Evolutionary conservation across 2,888 invertebrate species (phyloP).

Genomic region (Pammene fasciana): DNA sequence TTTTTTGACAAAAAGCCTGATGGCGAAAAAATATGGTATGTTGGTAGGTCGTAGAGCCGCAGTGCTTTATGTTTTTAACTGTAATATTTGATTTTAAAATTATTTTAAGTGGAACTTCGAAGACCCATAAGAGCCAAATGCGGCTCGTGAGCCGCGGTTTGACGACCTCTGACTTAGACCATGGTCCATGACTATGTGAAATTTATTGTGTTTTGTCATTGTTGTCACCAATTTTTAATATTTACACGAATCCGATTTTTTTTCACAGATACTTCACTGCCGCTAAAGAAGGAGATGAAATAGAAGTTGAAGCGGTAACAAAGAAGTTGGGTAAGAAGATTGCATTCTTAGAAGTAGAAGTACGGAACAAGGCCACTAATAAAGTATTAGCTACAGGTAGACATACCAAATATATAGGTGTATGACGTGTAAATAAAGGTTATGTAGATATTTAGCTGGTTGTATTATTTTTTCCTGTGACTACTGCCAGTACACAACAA

Average conservation of each 20-base stretch:
- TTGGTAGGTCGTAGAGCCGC: too few relatives aligned
- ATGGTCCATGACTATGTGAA: too few relatives aligned
- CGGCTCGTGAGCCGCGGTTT: too few relatives aligned
- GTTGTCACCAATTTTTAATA: too few relatives aligned
- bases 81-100: too few relatives aligned
- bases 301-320: conserved; percentile 91
- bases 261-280: conserved; percentile 88
- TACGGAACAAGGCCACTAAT: conserved; percentile 89
- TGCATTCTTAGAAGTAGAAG: conserved; percentile 91
- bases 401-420: conserved; percentile 89
- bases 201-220: too few relatives aligned
- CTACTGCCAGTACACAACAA: neutral
- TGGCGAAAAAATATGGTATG: too few relatives aligned
- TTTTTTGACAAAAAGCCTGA: too few relatives aligned
- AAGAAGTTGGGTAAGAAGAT: conserved; percentile 89
- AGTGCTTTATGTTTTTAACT: too few relatives aligned
- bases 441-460: conserved; percentile 22
- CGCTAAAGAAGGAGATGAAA: conserved; percentile 89
- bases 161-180: too few relatives aligned
- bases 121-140: too few relatives aligned
- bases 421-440: conserved; percentile 42
- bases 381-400: conserved; percentile 90
- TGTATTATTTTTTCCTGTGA: neutral
- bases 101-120: too few relatives aligned
- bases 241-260: neutral